These are phyloP conservation scores for Platorchestia sp. DNA, from an alignment of 1,140 invertebrate species.

Conservation along the genomic window DNA sequence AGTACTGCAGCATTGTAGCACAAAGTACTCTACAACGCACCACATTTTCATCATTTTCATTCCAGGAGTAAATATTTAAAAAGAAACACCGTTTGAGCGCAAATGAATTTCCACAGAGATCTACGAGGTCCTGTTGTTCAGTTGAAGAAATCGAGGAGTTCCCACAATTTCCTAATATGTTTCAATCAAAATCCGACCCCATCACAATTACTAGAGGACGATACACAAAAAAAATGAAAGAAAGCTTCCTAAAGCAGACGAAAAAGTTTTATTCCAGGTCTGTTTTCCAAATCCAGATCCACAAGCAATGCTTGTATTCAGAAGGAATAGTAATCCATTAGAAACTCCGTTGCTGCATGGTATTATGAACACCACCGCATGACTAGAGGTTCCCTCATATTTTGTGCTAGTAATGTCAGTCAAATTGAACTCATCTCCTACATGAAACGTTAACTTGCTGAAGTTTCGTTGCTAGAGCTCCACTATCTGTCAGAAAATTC, in stretches of 20 bases:
- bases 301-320: not conserved
- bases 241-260: too few relatives aligned
- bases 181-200: not conserved
- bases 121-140: too few relatives aligned
- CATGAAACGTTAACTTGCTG: too few relatives aligned
- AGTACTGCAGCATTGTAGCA: not conserved
- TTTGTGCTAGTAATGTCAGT: too few relatives aligned
- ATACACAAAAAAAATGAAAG: not conserved
- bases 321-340: not conserved
- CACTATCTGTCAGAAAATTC: too few relatives aligned
- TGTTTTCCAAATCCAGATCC: not conserved
- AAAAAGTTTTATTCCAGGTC: not conserved
- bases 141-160: too few relatives aligned
- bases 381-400: not conserved
- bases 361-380: not conserved
- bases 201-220: not conserved
- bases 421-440: too few relatives aligned
- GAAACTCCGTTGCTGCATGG: not conserved
- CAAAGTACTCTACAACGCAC: not conserved
- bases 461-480: too few relatives aligned
- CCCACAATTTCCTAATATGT: too few relatives aligned
- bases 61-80: not conserved
- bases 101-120: too few relatives aligned
- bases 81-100: too few relatives aligned
- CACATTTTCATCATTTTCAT: not conserved